These are phyloP conservation scores for Ceyx cyanopectus DNA, from an alignment of 2,113 vertebrate species.

Conservation along the genomic window DNA sequence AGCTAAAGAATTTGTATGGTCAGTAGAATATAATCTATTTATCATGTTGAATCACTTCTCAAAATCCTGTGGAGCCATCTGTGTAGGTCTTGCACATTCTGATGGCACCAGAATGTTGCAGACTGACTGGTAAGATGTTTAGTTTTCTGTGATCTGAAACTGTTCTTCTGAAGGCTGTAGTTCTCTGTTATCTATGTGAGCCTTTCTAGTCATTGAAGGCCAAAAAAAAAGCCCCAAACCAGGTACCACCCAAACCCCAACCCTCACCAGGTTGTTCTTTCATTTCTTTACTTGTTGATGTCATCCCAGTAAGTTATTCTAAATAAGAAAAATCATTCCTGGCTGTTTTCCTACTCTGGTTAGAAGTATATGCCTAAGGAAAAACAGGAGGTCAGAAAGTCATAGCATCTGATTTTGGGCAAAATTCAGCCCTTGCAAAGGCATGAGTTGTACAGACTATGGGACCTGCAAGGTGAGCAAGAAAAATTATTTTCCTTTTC, in stretches of 20 bases:
- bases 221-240: neutral
- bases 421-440: neutral
- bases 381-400: neutral
- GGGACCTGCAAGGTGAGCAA: neutral
- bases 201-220: neutral
- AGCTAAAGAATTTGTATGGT: neutral
- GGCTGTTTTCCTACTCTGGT: neutral
- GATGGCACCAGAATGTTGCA: neutral
- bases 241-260: neutral
- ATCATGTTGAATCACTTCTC: neutral
- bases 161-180: neutral
- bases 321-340: neutral
- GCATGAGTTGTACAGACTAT: neutral
- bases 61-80: neutral
- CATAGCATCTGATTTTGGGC: neutral
- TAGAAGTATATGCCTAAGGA: neutral
- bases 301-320: neutral
- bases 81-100: neutral
- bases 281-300: neutral
- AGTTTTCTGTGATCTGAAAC: neutral
- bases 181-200: neutral
- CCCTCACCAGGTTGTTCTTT: neutral
- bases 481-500: neutral
- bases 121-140: neutral
- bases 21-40: neutral